Conservation (phyloP, 2,113 vertebrate genomes). For the Abramis brama region DNA sequence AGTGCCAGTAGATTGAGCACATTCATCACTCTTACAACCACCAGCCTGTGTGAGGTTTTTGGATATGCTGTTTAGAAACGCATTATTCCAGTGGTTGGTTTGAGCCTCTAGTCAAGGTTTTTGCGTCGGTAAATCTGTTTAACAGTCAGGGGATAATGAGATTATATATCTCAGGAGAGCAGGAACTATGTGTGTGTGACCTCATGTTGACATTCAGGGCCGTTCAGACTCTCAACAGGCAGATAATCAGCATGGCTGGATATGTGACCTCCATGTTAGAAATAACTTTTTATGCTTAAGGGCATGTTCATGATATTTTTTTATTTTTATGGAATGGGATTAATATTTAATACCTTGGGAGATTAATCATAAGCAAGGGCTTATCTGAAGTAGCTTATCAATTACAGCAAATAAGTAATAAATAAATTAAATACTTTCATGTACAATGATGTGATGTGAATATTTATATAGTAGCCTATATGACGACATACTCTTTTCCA, state of each 20-base stretch:
- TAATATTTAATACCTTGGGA: slow-evolving; percentile 15
- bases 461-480: no score
- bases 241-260: slow-evolving; percentile 18
- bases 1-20: not conserved
- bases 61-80: slow-evolving; percentile 14
- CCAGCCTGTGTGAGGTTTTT: not conserved
- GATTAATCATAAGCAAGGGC: not conserved
- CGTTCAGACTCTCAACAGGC: not conserved
- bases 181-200: not conserved
- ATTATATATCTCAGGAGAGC: slow-evolving; percentile 44
- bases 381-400: not conserved
- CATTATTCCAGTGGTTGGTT: slow-evolving; percentile 33
- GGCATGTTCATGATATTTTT: not conserved
- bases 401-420: not conserved
- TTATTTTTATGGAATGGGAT: slow-evolving; percentile 1
- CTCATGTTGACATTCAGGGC: slow-evolving; percentile 32
- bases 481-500: no score
- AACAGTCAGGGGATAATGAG: slow-evolving; percentile 39
- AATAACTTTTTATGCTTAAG: slow-evolving; percentile 18
- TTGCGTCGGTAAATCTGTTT: slow-evolving; percentile 33
- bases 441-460: not conserved
- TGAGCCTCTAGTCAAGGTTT: slow-evolving; percentile 42
- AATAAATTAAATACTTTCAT: not conserved
- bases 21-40: not conserved
- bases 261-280: slow-evolving; percentile 20